Conservation (phyloP, 2,888 invertebrate species). For the Agrilus biguttatus region DNA sequence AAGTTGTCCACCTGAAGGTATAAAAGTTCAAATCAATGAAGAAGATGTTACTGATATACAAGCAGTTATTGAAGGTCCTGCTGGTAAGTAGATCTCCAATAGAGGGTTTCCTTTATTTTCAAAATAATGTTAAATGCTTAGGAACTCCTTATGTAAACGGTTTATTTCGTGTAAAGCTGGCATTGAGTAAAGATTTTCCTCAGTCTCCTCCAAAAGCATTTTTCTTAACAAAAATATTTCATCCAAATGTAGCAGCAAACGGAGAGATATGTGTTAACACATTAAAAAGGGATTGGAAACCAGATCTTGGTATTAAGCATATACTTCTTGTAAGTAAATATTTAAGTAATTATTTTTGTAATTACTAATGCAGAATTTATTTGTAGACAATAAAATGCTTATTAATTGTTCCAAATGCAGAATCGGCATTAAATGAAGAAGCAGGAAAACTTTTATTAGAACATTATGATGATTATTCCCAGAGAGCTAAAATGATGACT, state of each 20-base stretch:
- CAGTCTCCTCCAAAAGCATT: slow-evolving; percentile 81
- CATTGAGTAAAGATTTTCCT: slow-evolving; percentile 86
- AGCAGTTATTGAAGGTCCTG: slow-evolving; percentile 80
- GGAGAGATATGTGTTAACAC: slow-evolving; percentile 97
- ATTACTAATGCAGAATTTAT: slow-evolving; percentile 11
- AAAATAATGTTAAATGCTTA: slow-evolving; percentile 8
- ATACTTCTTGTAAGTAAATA: slow-evolving; percentile 58
- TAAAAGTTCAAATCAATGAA: slow-evolving; percentile 78
- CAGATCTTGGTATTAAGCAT: slow-evolving; percentile 89
- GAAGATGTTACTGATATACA: slow-evolving; percentile 90
- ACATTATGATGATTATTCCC: slow-evolving; percentile 84
- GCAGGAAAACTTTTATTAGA: slow-evolving; percentile 87
- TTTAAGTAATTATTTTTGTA: background rate
- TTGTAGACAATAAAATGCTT: slow-evolving; percentile 81
- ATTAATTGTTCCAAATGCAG: slow-evolving; percentile 92
- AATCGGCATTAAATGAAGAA: slow-evolving; percentile 94
- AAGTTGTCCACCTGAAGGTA: slow-evolving; percentile 76
- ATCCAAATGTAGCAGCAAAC: slow-evolving; percentile 86
- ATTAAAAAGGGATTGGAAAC: slow-evolving; percentile 91
- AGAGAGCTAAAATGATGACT: slow-evolving; percentile 79
- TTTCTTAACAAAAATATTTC: slow-evolving; percentile 92
- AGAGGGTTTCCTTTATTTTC: background rate
- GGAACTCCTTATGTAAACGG: slow-evolving; percentile 88
- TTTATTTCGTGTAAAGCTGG: slow-evolving; percentile 76
- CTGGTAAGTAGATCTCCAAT: slow-evolving; percentile 16